Percentiles rank a stretch among this genome's conserved stretches.
phyloP scores from a whole-genome alignment of 2,113 vertebrate species.

The Alouatta palliata region DNA sequence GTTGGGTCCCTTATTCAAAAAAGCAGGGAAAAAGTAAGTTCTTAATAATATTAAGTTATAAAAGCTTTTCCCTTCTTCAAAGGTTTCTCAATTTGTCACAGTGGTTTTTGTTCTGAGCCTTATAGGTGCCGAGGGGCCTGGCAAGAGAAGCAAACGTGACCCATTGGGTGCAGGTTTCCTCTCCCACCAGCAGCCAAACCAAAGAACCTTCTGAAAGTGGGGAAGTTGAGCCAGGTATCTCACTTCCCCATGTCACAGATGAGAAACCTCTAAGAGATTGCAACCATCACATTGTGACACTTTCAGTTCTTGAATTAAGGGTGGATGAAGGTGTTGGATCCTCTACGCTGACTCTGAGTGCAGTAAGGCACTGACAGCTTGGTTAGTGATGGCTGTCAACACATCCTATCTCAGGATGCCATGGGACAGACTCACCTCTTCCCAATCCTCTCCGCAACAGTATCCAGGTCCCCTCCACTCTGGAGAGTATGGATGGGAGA shows the following conservation, averaged over 20 bases:
- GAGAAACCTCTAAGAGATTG: background rate
- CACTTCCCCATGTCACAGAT: background rate
- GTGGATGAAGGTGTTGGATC: background rate
- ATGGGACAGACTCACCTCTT: background rate
- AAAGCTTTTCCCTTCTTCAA: background rate
- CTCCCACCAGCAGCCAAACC: background rate
- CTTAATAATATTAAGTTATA: background rate
- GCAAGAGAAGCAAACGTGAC: background rate
- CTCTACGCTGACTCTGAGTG: background rate
- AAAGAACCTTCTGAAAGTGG: background rate
- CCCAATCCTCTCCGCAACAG: no score
- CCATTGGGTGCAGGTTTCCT: background rate
- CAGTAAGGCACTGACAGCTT: background rate
- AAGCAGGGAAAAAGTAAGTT: background rate
- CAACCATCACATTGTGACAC: background rate
- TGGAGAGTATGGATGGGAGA: no score
- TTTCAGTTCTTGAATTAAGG: background rate
- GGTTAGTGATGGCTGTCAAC: background rate
- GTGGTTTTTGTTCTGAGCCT: background rate
- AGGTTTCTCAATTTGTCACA: background rate
- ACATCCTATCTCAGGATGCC: background rate
- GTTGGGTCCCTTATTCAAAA: background rate
- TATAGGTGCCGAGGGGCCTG: background rate
- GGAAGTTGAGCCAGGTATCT: background rate
- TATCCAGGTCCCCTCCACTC: no score